Evolutionary conservation across 2,888 invertebrate genomes (phyloP), one percentile per base, ranked within the genome.

Genomic region (Scotopteryx bipunctaria): DNA sequence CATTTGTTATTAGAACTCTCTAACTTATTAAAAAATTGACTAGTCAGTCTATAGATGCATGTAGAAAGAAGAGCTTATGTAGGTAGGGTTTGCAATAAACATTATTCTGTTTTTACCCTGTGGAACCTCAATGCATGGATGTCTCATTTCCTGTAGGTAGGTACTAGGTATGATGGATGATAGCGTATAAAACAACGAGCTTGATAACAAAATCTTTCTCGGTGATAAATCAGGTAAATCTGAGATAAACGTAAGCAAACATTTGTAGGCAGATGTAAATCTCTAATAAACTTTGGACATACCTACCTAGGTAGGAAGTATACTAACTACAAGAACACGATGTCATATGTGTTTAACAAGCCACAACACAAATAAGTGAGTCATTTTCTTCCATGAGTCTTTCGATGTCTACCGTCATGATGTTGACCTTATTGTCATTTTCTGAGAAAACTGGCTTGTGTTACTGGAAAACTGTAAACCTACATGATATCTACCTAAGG

Each of bases 371-470:
- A 42, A 23, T 17, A 21, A 8, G 9, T 15, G 21, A 42, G 15
- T 32, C 32, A 42, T 32, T 11, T 29, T 29, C 9, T 17, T 32
- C 17, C 16, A 38, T 29, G 13, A 6, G 31, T 29, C 14, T 27
- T 27, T 13, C 9, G 27, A 11, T 29, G 35, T 36, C 27, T 14
- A 36, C 15, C 5, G n/a, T 5, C 11, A 13, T 21, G 15, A 19
- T 32, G 1, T 29, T 2, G 5, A 36, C 1, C 19, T 40, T 5
- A 19, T 17, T 14, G 33, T 57, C n/a, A 36, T 47, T 57, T 65
- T 61, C 62, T 36, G 6, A 31, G 63, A 65, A 69, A 67, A 60
- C 38, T 60, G 23, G 36, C 35, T 33, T 29, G 45, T 46, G 42
- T 63, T 54, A 55, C 41, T 21, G 50, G 61, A 62, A 67, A 60